Percentiles rank a stretch among this genome's conserved stretches.
Conservation (phyloP, 2,797 vertebrate genomes). For the Morus bassanus region DNA sequence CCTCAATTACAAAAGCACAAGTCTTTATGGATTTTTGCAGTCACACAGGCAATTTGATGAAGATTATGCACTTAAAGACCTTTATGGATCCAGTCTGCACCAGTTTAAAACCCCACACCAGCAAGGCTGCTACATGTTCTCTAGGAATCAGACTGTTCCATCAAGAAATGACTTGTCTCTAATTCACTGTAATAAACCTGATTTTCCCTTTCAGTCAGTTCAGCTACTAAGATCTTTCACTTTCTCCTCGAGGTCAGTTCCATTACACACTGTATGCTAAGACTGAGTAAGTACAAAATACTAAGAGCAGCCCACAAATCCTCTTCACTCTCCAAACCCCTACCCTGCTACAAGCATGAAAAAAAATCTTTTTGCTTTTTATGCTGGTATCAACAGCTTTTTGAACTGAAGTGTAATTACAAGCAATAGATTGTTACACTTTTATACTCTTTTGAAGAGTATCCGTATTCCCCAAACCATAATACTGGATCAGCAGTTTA, state of each 20-base stretch:
- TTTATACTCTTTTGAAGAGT: neutral
- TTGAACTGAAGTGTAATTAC: neutral
- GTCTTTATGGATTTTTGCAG: neutral
- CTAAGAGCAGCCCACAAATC: neutral
- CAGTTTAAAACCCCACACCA: neutral
- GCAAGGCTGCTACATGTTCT: neutral
- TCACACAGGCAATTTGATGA: neutral
- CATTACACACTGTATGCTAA: neutral
- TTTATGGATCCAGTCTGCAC: neutral
- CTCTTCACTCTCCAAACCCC: neutral
- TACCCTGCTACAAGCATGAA: neutral
- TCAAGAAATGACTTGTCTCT: neutral
- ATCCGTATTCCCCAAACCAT: neutral
- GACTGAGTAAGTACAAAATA: neutral
- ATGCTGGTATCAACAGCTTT: neutral
- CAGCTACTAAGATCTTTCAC: neutral
- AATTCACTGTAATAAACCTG: neutral
- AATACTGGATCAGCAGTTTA: neutral
- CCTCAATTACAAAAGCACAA: neutral
- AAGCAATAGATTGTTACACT: neutral
- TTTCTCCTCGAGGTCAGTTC: neutral
- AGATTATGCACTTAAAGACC: neutral
- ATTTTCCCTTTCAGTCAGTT: neutral
- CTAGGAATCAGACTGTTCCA: neutral
- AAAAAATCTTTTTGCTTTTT: neutral